A percentile compares a stretch with the other conserved stretches of the same genome.
These are phyloP conservation scores for Colletes collaris DNA, from an alignment of 2,888 invertebrate species.

Conservation along the genomic window DNA sequence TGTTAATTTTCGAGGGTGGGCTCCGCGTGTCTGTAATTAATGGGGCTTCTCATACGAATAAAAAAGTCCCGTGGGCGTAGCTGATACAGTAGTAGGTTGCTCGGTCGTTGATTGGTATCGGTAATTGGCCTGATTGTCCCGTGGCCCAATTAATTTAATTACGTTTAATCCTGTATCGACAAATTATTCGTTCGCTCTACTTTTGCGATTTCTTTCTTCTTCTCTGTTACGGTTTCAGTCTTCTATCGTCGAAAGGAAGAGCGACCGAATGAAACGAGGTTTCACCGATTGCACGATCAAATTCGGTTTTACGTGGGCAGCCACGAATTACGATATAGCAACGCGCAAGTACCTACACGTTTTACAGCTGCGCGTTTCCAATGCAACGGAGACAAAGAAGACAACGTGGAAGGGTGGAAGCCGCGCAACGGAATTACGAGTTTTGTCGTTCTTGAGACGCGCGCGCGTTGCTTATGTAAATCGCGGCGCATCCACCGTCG, in stretches of 20 bases:
- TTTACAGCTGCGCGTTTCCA: conserved; percentile 27
- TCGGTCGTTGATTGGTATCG: conserved; percentile 79
- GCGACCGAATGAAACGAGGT: conserved; percentile 9
- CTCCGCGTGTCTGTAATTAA: conserved; percentile 80
- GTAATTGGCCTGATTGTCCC: conserved; percentile 80
- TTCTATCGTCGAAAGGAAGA: neutral
- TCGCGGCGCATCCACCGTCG: conserved; percentile 54
- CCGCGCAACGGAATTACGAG: conserved; percentile 61
- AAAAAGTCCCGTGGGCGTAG: conserved; percentile 71
- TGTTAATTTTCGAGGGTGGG: conserved; percentile 70
- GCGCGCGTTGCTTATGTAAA: conserved; percentile 69
- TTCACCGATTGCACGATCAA: conserved; percentile 40
- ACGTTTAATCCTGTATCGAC: conserved; percentile 74
- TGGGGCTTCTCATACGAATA: conserved; percentile 81
- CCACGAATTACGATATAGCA: conserved; percentile 2
- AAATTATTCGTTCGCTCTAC: conserved; percentile 55
- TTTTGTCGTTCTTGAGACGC: conserved; percentile 59
- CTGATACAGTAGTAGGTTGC: conserved; percentile 42
- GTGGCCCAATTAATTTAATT: conserved; percentile 82
- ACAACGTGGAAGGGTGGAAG: conserved; percentile 24
- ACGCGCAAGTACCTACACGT: neutral
- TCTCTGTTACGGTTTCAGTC: neutral
- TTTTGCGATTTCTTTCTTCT: conserved; percentile 37
- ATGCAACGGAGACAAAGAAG: conserved; percentile 35
- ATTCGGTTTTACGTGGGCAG: conserved; percentile 47